Evolutionary conservation across 2,113 vertebrate species (phyloP).

Genomic region (Synodontis membranacea): DNA sequence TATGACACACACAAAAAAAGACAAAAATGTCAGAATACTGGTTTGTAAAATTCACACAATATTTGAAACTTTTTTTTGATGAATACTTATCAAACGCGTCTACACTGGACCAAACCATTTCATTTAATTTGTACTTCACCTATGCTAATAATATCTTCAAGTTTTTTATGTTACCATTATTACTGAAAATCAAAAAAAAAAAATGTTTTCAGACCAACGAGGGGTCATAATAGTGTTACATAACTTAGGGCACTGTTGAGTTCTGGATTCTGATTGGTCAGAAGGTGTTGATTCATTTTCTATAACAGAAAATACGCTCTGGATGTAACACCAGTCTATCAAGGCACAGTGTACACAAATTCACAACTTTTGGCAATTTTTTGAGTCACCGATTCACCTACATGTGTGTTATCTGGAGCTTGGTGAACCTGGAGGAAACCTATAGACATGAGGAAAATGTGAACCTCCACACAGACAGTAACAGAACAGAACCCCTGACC

Average conservation of each 20-base stretch:
- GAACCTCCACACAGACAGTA: background rate
- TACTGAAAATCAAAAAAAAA: background rate
- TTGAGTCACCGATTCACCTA: background rate
- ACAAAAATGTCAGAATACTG: background rate
- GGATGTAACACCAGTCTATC: background rate
- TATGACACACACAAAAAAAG: background rate
- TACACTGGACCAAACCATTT: background rate
- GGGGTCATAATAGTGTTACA: background rate
- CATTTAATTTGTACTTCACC: background rate
- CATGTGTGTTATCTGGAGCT: background rate
- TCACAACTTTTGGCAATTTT: background rate
- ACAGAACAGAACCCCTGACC: background rate
- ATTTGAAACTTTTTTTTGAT: background rate
- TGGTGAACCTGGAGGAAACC: background rate
- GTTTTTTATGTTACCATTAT: background rate
- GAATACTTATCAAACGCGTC: background rate
- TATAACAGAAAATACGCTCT: too few relatives aligned
- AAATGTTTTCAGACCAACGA: background rate
- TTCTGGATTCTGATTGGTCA: background rate
- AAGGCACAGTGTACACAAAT: background rate
- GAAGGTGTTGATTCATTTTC: background rate
- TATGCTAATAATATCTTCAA: background rate
- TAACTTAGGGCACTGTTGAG: background rate
- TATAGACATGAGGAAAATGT: background rate
- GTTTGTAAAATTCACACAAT: background rate